Evolutionary conservation across 2,888 invertebrate genomes (phyloP), one percentile per base, ranked within the genome.

Genomic region (Axea sp.): DNA sequence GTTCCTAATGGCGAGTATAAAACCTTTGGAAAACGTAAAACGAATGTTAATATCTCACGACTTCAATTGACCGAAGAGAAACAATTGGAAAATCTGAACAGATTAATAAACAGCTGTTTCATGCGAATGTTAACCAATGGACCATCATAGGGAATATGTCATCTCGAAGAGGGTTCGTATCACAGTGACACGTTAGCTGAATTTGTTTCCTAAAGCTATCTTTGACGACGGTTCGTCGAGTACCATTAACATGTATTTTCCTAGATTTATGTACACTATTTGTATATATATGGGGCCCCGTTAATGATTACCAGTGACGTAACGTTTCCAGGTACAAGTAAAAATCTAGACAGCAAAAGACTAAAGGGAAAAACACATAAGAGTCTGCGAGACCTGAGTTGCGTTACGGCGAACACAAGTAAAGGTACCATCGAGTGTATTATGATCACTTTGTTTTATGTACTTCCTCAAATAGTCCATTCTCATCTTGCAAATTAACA

Each of bases 311-410:
- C 76, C 76, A 80, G 81, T 81, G 77, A 78, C 82, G 78, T 83
- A 82, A 78, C 82, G 84, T 87, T 87, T 87, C 76, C 86, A 87
- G 87, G 86, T 87, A 84, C 87, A 87, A 84, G 85, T 88, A 89
- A 87, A 87, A 86, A 85, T 83, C 82, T 83, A 80, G 87, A 87
- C 83, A 86, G 81, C 87, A 89, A 89, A 87, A 86, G 82, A 86
- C 85, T 85, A 89, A 90, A 89, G 87, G 89, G 88, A 88, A 90
- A 88, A 86, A 87, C 88, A 83, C 88, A 88, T 87, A 91, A 91
- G 89, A 89, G 90, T 84, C 90, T 91, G 82, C 90, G 91, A 88
- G 91, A 91, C 88, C 89, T 91, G 87, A 91, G 91, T 90, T 91
- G 91, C 89, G 87, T 87, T 82, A 85, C 87, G 79, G 86, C 88